A percentile compares a stretch with the other conserved stretches of the same genome.
phyloP scores from a whole-genome alignment of 2,888 invertebrate species.

The Thymelicus lineola region DNA sequence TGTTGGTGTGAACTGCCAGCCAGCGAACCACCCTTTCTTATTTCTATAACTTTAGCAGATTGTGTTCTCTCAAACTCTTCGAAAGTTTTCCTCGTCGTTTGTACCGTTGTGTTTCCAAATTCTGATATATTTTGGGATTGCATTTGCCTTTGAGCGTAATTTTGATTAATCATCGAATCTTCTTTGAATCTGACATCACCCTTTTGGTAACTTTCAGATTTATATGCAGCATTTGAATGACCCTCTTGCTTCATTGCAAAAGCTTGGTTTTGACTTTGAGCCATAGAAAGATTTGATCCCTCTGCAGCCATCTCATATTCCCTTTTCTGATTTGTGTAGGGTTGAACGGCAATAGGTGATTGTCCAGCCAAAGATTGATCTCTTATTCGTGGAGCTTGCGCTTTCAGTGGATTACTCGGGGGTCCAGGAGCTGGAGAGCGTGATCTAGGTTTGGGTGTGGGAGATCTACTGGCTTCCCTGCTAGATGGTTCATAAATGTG shows the following conservation, averaged over 20 bases:
- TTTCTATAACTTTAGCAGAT: slow-evolving; percentile 87
- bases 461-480: slow-evolving; percentile 86
- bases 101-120: slow-evolving; percentile 85
- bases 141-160: slow-evolving; percentile 74
- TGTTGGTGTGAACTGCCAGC: slow-evolving; percentile 62
- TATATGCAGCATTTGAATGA: slow-evolving; percentile 77
- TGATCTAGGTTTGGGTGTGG: slow-evolving; percentile 86
- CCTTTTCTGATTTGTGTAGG: slow-evolving; percentile 66
- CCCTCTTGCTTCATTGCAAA: slow-evolving; percentile 75
- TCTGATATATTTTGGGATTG: slow-evolving; percentile 82
- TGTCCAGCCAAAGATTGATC: slow-evolving; percentile 71
- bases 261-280: slow-evolving; percentile 71
- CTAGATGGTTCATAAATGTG: slow-evolving; percentile 86
- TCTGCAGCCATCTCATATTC: slow-evolving; percentile 75
- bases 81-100: slow-evolving; percentile 86
- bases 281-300: slow-evolving; percentile 32
- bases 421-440: slow-evolving; percentile 90
- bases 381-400: slow-evolving; percentile 87
- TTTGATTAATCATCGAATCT: slow-evolving; percentile 70
- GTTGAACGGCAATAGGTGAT: slow-evolving; percentile 62
- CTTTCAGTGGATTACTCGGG: slow-evolving; percentile 87
- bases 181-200: slow-evolving; percentile 69
- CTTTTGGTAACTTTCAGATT: slow-evolving; percentile 77
- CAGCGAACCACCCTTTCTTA: slow-evolving; percentile 79
- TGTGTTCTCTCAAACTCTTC: slow-evolving; percentile 89